Base-by-base conservation (phyloP, 2,888 invertebrate genomes). In the Blastobasis lacticolella region DNA sequence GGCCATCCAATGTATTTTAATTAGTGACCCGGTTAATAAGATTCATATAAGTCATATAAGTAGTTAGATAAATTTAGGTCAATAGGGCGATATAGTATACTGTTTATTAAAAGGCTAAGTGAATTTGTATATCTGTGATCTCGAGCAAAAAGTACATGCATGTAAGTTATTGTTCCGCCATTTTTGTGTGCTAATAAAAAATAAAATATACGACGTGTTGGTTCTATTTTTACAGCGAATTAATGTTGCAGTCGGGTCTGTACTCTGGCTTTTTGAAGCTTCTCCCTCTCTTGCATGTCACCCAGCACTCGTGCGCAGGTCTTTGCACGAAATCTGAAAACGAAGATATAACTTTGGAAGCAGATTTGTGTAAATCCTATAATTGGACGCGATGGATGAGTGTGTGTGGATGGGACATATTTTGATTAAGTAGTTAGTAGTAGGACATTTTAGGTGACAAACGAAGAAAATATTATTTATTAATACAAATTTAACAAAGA, bases 281-380 rank as follows among this genome's bases (percentile, higher is more conserved):
- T 51, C 87, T 71, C 4, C 87, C 87, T 37, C 87, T 68, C 57
- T 86, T 87, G 63, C 87, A 87, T 0, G 87, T 87, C 43, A 87
- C 86, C 86, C 86, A 87, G 52, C 86, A 87, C 59, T 87, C 86
- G 52, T 87, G 79, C 0, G 66, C 67, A 1, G 86, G 84, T 59
- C 81, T 87, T 59, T 85, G 86, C 4, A 74, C 59, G 52, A 77
- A 86, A 71, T 86, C 86, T 86, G 69, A 37, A 68, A 69, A 46
- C 23, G 54, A 52, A 49, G 47, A 36, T 40, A 43, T 38, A 50
- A 36, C 3, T 23, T 23, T 3, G 23, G 23, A 23, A 23, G 23
- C 23, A 23, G 23, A 23, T 23, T 23, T 23, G 23, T 2, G 23
- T 1, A 23, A 23, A 23, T 23, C 23, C 23, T 23, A 23, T 23